Base-by-base conservation (phyloP, 2,888 invertebrate species). In the Diadegma fenestrale region DNA sequence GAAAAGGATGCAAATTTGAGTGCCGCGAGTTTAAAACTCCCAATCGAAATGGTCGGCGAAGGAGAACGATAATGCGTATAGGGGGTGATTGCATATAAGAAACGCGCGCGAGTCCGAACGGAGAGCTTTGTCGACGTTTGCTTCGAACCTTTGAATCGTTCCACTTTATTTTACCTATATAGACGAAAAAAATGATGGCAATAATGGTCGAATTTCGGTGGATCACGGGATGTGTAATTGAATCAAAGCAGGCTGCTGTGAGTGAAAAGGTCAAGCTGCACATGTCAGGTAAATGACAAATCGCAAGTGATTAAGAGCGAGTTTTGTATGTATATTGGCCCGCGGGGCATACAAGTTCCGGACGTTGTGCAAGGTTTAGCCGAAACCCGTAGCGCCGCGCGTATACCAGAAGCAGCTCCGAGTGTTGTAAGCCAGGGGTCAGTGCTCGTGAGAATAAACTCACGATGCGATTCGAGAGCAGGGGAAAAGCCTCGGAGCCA, bases 301-400 rank as follows among this genome's bases (percentile, higher is more conserved):
- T 33, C 71, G 64, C 80, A 80, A 63, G 80, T 84, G 84, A 80
- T 84, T 76, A 84, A 84, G 80, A 71, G 69, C 37, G 7, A 3
- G 43, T 17, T 17, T 64, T 26, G 66, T 72, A 45, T 51, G 5
- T 75, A 75, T 80, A 63, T 64, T 51, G 51, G 33, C 48, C 19
- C 51, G 51, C 12, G 14, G 63, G 26, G 48, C 72, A 22, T 73
- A 69, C 37, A 79, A 79, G 79, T 83, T 79, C 41, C 30, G n/a
- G 68, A 79, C 63, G 79, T 51, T 66, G 41, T 19, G 51, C 69
- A 51, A 33, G 58, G 72, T 71, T 71, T 30, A 84, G 19, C 48
- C n/a, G 54, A 71, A 33, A 37, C 51, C 69, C 33, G 30, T 4
- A 4, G 37, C 37, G 78, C 73, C 51, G 2, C 2, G 30, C 30